phyloP scores from a whole-genome alignment of 2,797 vertebrate species.

The Peromyscus nudipes region DNA sequence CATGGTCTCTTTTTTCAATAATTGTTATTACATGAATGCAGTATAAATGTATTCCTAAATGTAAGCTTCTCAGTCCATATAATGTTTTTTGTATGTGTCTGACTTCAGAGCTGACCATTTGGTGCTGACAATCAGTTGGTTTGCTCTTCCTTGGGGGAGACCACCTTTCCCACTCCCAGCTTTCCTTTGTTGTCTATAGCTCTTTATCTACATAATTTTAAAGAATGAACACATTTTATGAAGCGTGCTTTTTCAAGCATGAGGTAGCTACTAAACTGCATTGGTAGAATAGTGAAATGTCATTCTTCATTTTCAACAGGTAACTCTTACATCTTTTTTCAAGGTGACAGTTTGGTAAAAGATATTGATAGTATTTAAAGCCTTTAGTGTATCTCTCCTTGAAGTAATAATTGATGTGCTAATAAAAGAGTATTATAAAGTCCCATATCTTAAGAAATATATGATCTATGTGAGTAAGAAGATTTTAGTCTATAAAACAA shows the following conservation, averaged over 20 bases:
- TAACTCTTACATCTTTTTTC: neutral
- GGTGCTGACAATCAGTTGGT: neutral
- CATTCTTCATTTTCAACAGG: neutral
- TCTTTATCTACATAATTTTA: neutral
- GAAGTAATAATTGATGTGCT: neutral
- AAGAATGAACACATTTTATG: neutral
- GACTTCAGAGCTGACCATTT: neutral
- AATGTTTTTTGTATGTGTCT: neutral
- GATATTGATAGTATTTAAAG: neutral
- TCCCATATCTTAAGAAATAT: neutral
- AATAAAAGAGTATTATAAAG: neutral
- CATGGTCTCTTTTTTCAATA: neutral
- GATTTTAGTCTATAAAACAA: no score
- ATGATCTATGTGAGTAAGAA: neutral
- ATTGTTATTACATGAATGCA: neutral
- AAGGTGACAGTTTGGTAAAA: neutral
- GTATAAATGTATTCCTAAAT: neutral
- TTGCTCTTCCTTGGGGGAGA: neutral
- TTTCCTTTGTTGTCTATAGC: neutral
- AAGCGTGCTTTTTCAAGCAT: neutral
- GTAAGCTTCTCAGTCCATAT: neutral
- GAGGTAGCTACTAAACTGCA: neutral
- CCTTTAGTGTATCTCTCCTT: neutral
- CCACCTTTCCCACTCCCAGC: neutral
- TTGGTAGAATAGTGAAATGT: neutral